These are phyloP conservation scores for Ceratina australensis DNA, from an alignment of 1,140 invertebrate genomes.

Conservation along the genomic window DNA sequence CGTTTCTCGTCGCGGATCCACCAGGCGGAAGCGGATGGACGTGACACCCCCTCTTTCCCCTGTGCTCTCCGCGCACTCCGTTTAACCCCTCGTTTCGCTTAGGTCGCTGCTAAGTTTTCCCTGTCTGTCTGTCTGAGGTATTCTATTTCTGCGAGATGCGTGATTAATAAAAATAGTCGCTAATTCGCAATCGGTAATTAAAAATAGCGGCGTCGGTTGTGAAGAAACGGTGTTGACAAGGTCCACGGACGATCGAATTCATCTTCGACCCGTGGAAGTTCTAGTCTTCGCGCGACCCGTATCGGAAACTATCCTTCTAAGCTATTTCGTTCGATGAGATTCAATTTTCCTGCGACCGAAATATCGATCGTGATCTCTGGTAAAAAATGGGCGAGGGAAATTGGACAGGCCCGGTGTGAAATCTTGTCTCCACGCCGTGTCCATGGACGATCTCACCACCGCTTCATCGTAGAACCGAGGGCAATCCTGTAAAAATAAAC, in stretches of 20 bases:
- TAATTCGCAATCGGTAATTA: constrained; percentile 36
- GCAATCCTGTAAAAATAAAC: constrained; percentile 45
- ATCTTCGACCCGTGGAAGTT: no score
- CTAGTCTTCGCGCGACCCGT: no score
- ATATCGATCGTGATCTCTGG: not conserved
- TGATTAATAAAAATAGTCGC: constrained; percentile 40
- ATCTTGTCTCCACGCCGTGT: not conserved
- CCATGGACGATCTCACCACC: not conserved
- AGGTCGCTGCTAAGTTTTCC: not conserved
- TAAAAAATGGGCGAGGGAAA: not conserved
- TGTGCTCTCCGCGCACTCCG: no score
- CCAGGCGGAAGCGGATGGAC: not conserved
- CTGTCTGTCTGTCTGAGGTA: constrained; percentile 34
- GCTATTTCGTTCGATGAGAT: no score
- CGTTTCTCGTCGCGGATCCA: not conserved
- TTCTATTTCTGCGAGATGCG: constrained; percentile 32
- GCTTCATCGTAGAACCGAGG: not conserved
- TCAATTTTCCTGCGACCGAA: no score
- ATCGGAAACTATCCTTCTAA: no score
- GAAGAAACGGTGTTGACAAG: not conserved
- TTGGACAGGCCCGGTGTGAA: not conserved
- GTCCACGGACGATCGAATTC: no score
- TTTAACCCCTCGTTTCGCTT: constrained; percentile 33
- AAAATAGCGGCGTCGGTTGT: constrained; percentile 17
- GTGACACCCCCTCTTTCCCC: not conserved